Base-by-base conservation (phyloP, 1,140 invertebrate species). In the Lepidurus apus region DNA sequence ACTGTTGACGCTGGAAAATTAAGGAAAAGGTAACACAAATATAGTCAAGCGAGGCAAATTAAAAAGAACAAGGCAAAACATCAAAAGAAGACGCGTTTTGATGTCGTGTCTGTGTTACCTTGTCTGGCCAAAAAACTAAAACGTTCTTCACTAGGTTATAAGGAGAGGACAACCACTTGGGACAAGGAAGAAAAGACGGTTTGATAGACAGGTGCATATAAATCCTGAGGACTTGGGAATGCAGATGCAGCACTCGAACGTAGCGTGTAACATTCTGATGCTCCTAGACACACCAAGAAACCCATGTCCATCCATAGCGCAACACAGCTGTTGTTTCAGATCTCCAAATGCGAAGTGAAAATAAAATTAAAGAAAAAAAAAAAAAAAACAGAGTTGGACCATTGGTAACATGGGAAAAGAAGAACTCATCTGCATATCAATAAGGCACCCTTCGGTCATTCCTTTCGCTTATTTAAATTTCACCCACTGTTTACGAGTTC, bases 181-280 rank as follows among this genome's bases (percentile, higher is more conserved):
- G 53, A 65, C 53, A 17, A 65, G 53, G 21, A 65, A 9, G 53
- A 4, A 65, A 65, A 65, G 21, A 21, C 10, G 53, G n/a, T 21
- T 65, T 65, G 53, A 65, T 65, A 65, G 53, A 65, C 53, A 65
- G 53, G 53, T 65, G 53, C 53, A 65, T 65, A 65, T 65, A 65
- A 65, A 65, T 65, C 53, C 17, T 21, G 4, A 34, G 21, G 53
- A 65, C 53, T 17, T 4, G 53, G 53, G 53, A 65, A 65, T 65
- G 53, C 53, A 65, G 21, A 65, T 65, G 53, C n/a, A 65, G 21
- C 53, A 65, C 53, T 65, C 53, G 9, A 17, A 7, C 21, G 53
- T 21, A 65, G 53, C 53, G 17, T 65, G 5, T 4, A 65, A 65
- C 53, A 65, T 65, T 21, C 2, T 13, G 53, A 65, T 1, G 8